Percentiles rank a stretch among this genome's conserved stretches.
Evolutionary conservation across 2,888 invertebrate genomes (phyloP).

Genomic region (Protophormia terraenovae): DNA sequence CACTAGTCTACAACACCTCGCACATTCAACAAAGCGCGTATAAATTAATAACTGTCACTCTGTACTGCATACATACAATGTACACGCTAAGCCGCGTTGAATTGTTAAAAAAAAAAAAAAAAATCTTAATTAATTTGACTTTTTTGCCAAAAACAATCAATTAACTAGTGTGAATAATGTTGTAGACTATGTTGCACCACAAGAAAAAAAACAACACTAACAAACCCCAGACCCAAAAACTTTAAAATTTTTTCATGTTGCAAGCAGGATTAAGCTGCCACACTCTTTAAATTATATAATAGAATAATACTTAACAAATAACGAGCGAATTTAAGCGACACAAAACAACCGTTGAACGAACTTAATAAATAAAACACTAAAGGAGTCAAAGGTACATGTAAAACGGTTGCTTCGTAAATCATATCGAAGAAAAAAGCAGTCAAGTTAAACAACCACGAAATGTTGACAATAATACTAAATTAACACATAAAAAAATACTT

Average conservation of each 20-base stretch:
- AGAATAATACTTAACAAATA: not conserved
- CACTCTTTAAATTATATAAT: not conserved
- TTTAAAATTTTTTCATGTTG: slow-evolving; percentile 1
- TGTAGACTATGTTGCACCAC: slow-evolving; percentile 32
- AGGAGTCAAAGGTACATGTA: slow-evolving; percentile 34
- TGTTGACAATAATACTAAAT: slow-evolving; percentile 21
- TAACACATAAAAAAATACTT: not conserved
- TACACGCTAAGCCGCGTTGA: not conserved
- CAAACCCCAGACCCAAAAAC: not conserved
- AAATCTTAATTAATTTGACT: slow-evolving; percentile 47
- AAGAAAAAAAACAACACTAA: not conserved
- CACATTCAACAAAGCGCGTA: not conserved
- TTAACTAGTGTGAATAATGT: slow-evolving; percentile 48
- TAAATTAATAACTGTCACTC: not conserved
- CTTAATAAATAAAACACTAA: not conserved
- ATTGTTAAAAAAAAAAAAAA: not conserved
- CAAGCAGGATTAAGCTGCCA: not conserved
- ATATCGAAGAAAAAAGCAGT: not conserved
- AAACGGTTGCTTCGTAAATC: slow-evolving; percentile 17
- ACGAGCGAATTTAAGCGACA: slow-evolving; percentile 7
- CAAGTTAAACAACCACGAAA: not conserved
- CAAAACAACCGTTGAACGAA: not conserved
- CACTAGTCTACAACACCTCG: no score
- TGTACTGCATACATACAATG: not conserved
- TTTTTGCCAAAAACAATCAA: slow-evolving; percentile 40